Conservation (phyloP, 2,113 vertebrate species). For the Elgaria multicarinata region DNA sequence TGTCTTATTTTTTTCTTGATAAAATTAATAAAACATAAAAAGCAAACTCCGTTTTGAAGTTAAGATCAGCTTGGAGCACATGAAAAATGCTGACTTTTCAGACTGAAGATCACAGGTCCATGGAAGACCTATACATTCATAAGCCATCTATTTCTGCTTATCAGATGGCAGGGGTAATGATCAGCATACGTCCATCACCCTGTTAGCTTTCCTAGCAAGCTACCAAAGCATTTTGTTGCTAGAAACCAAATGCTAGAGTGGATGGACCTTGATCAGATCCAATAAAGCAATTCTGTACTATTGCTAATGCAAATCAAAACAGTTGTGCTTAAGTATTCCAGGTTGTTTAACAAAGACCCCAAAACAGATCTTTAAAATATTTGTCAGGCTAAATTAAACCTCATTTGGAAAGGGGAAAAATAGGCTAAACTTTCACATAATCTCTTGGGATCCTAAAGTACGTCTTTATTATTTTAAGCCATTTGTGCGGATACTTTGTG, state of each 20-base stretch:
- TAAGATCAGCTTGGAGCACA: background rate
- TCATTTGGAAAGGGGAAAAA: background rate
- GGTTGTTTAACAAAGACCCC: background rate
- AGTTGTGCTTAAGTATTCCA: background rate
- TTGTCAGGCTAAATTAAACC: background rate
- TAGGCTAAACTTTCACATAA: background rate
- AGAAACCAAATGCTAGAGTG: background rate
- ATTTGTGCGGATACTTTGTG: background rate
- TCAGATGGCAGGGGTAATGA: background rate
- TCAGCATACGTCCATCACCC: too few species aligned
- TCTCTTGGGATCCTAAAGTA: background rate
- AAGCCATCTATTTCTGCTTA: background rate
- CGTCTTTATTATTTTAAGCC: background rate
- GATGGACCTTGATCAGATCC: background rate
- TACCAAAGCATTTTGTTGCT: too few species aligned
- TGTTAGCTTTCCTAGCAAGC: too few species aligned
- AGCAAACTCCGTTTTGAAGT: background rate
- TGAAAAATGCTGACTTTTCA: background rate
- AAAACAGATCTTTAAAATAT: background rate
- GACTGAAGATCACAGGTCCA: background rate
- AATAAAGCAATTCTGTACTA: background rate
- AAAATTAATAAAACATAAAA: constrained; percentile 4
- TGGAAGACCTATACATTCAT: background rate
- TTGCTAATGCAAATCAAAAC: background rate
- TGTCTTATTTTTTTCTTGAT: background rate